Conservation (phyloP, 2,888 invertebrate genomes). For the Drosophila subsilvestris region DNA sequence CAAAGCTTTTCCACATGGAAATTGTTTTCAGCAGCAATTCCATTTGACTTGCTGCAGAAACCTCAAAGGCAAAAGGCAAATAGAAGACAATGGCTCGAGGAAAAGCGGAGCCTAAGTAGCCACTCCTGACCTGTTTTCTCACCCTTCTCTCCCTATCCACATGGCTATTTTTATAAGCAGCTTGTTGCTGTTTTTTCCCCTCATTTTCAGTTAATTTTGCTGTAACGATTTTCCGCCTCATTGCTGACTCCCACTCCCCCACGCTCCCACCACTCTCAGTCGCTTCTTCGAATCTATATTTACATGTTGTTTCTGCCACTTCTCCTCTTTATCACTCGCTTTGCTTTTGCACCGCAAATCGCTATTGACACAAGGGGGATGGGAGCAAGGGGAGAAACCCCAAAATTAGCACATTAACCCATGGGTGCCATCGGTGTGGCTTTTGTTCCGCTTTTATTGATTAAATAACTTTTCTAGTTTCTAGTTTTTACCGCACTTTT, state of each 20-base stretch:
- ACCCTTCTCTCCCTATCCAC: slow-evolving; percentile 20
- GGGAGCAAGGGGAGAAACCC: slow-evolving; percentile 1
- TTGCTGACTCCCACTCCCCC: slow-evolving; percentile 37
- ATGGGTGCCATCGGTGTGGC: slow-evolving; percentile 47
- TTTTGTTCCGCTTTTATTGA: slow-evolving; percentile 51
- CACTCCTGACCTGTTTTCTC: slow-evolving; percentile 69
- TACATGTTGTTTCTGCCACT: slow-evolving; percentile 37
- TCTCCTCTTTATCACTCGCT: slow-evolving; percentile 22
- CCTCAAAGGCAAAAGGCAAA: slow-evolving; percentile 59
- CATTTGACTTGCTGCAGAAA: slow-evolving; percentile 57
- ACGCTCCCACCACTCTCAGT: slow-evolving; percentile 6
- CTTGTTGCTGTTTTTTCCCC: slow-evolving; percentile 51
- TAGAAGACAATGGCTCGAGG: slow-evolving; percentile 45
- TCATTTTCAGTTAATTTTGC: slow-evolving; percentile 75
- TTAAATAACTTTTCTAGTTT: slow-evolving; percentile 65
- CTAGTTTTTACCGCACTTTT: background rate
- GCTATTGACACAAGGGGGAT: slow-evolving; percentile 24
- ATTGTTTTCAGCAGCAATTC: slow-evolving; percentile 48
- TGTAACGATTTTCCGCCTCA: slow-evolving; percentile 77
- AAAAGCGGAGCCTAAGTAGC: slow-evolving; percentile 26
- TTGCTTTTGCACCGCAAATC: slow-evolving; percentile 37
- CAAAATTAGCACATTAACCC: slow-evolving; percentile 77
- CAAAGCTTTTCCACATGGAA: background rate
- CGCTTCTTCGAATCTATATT: slow-evolving; percentile 23
- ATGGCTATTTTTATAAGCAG: slow-evolving; percentile 62